A percentile compares a stretch with the other conserved stretches of the same genome.
These are phyloP conservation scores for Solenopsis invicta DNA, from an alignment of 1,140 invertebrate species.

Conservation along the genomic window DNA sequence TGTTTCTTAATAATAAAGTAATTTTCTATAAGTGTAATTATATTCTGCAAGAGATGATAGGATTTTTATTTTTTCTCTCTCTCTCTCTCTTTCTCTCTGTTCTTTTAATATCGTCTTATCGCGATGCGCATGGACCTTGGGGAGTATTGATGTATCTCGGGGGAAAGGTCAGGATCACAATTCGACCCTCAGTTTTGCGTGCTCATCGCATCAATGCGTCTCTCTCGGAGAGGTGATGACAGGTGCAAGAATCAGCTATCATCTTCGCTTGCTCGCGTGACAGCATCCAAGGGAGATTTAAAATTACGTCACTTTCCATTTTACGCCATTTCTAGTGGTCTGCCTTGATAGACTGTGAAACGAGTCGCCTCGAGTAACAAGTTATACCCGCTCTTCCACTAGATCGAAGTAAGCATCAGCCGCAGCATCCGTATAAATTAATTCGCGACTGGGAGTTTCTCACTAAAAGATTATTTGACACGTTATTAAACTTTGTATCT, in stretches of 20 bases:
- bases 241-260: constrained; percentile 19
- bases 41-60: background rate
- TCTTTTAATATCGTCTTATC: constrained; percentile 47
- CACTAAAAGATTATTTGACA: background rate
- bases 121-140: constrained; percentile 6
- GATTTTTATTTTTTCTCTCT: background rate
- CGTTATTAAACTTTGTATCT: background rate
- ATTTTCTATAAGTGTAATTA: constrained; percentile 29
- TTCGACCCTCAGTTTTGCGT: constrained; percentile 30
- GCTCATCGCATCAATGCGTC: constrained; percentile 21
- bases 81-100: background rate
- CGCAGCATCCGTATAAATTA: background rate
- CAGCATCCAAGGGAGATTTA: constrained; percentile 45
- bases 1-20: background rate
- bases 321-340: constrained; percentile 58
- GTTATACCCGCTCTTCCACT: background rate
- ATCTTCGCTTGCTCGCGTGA: constrained; percentile 32
- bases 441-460: background rate
- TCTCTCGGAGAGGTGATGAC: constrained; percentile 35
- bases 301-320: constrained; percentile 71
- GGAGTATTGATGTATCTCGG: constrained; percentile 65
- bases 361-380: constrained; percentile 38
- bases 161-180: constrained; percentile 74
- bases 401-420: background rate
- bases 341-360: constrained; percentile 46